Percentiles rank a stretch among this genome's conserved stretches.
Conservation (phyloP, 2,888 invertebrate species). For the Thymelicus acteon region DNA sequence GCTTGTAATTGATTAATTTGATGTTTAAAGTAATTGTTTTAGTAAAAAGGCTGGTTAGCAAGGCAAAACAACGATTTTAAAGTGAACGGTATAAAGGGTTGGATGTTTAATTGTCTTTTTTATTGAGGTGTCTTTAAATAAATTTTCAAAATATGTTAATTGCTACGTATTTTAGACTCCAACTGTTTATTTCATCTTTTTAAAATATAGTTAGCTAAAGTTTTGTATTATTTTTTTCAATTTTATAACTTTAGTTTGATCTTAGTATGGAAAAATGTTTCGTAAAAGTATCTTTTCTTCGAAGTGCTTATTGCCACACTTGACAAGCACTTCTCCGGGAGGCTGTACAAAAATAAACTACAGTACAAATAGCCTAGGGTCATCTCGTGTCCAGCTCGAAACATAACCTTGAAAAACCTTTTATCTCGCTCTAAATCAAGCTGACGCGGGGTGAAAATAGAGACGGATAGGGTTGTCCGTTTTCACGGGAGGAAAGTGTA, state of each 20-base stretch:
- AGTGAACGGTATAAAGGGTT: too few relatives aligned
- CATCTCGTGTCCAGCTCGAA: conserved; percentile 67
- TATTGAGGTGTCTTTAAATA: too few relatives aligned
- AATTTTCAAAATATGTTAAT: too few relatives aligned
- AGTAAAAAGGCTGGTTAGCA: too few relatives aligned
- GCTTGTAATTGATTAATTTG: conserved; percentile 32
- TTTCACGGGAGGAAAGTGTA: conserved; percentile 73
- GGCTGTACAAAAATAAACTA: conserved; percentile 58
- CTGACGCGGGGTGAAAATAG: conserved; percentile 66
- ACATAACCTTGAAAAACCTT: conserved; percentile 58
- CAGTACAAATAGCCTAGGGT: conserved; percentile 56
- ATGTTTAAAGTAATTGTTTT: background rate
- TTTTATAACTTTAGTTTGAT: background rate
- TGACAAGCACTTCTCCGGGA: conserved; percentile 68
- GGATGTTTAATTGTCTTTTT: too few relatives aligned
- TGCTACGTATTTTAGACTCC: too few relatives aligned
- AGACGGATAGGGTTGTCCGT: conserved; percentile 77
- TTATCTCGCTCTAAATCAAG: conserved; percentile 65
- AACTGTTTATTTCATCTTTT: background rate
- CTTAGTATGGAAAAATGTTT: background rate
- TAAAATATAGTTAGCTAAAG: background rate
- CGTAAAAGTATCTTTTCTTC: conserved; percentile 1
- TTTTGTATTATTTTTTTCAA: background rate
- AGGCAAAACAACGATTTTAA: too few relatives aligned
- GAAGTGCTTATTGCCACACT: conserved; percentile 40